A percentile compares a stretch with the other conserved stretches of the same genome.
Conservation (phyloP, 2,888 invertebrate species). For the Lasioglossum pauxillum region DNA sequence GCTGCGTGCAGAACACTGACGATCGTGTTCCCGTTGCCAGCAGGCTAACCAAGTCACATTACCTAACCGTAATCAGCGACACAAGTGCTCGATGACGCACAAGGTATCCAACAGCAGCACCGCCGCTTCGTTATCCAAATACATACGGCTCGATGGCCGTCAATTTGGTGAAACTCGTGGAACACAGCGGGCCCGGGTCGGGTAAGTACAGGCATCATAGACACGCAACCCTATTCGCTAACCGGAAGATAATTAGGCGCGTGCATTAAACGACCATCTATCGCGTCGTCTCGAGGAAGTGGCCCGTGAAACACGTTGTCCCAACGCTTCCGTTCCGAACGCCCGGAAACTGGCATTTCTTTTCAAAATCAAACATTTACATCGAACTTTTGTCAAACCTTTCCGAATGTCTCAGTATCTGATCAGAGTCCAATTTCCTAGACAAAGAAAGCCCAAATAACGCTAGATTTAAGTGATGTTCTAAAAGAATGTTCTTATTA, state of each 20-base stretch:
- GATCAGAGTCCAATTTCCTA: too few species aligned
- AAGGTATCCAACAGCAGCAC: conserved; percentile 2
- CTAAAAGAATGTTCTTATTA: too few species aligned
- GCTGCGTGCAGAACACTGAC: neutral
- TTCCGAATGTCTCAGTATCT: too few species aligned
- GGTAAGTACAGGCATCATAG: conserved; percentile 37
- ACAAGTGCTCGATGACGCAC: conserved; percentile 3
- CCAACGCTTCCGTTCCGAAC: conserved; percentile 15
- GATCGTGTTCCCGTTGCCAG: neutral
- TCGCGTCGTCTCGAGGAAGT: conserved; percentile 51
- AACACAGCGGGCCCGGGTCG: neutral
- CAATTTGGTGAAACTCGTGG: conserved; percentile 32
- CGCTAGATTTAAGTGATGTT: too few species aligned
- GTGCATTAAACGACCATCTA: conserved; percentile 56
- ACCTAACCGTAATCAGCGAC: conserved; percentile 6
- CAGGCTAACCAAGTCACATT: neutral
- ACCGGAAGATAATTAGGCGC: conserved; percentile 61
- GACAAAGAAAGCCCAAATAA: too few species aligned
- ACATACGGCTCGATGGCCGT: conserved; percentile 8
- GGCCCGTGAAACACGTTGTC: conserved; percentile 53
- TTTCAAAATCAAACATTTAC: too few species aligned
- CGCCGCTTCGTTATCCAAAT: conserved; percentile 22
- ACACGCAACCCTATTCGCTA: conserved; percentile 50
- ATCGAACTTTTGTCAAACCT: too few species aligned
- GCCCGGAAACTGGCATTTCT: neutral